Evolutionary conservation across 2,113 vertebrate species (phyloP).

Genomic region (Gasterosteus aculeatus): DNA sequence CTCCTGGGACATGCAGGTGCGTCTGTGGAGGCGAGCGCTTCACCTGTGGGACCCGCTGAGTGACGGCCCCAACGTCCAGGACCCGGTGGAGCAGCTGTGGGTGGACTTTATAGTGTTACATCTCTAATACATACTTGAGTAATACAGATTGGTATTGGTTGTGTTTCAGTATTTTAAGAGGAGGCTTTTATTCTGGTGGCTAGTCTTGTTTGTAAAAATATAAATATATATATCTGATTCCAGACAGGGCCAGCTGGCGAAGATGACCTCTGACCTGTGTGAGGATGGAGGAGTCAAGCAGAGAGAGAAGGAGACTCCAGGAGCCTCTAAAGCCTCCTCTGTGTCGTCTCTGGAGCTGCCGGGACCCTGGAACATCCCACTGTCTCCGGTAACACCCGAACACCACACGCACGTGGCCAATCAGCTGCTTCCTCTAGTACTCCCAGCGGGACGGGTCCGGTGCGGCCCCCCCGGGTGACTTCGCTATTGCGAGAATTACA

Average conservation of each 20-base stretch:
- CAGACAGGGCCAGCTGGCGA: slow-evolving; percentile 79
- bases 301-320: slow-evolving; percentile 55
- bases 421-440: too few relatives aligned
- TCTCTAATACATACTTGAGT: too few relatives aligned
- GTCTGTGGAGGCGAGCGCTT: slow-evolving; percentile 86
- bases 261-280: slow-evolving; percentile 71
- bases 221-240: not conserved
- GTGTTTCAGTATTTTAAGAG: not conserved
- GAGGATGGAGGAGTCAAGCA: slow-evolving; percentile 55
- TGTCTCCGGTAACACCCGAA: slow-evolving; percentile 33
- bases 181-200: not conserved
- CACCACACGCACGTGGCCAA: not conserved
- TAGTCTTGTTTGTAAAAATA: too few relatives aligned
- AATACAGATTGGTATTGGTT: too few relatives aligned
- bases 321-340: slow-evolving; percentile 59
- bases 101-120: slow-evolving; percentile 8
- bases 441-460: too few relatives aligned
- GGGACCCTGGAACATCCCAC: slow-evolving; percentile 41
- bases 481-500: too few relatives aligned
- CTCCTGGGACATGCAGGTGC: slow-evolving; percentile 90
- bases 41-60: slow-evolving; percentile 85
- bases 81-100: slow-evolving; percentile 80
- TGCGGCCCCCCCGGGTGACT: too few relatives aligned
- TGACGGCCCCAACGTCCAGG: slow-evolving; percentile 25
- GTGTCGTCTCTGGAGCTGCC: slow-evolving; percentile 23